Conservation (phyloP, 1,140 invertebrate species). For the Galleria mellonella region DNA sequence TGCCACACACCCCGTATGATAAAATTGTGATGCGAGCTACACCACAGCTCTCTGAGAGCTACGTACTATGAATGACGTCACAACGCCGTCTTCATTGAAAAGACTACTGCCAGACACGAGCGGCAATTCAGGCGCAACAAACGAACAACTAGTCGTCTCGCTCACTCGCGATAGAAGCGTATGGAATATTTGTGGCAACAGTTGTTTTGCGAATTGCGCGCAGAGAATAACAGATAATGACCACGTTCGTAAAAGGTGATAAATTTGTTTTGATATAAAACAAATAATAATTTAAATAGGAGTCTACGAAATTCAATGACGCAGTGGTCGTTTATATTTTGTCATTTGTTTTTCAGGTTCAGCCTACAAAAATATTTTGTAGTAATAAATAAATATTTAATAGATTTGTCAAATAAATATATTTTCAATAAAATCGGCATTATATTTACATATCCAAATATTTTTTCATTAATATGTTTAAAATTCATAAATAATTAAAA, state of each 20-base stretch:
- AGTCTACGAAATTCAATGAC: too few relatives aligned
- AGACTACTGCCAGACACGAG: slow-evolving; percentile 56
- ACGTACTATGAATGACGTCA: slow-evolving; percentile 73
- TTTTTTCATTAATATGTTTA: too few relatives aligned
- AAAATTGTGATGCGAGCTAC: slow-evolving; percentile 57
- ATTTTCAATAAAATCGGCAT: too few relatives aligned
- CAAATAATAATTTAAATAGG: too few relatives aligned
- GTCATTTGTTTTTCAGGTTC: too few relatives aligned
- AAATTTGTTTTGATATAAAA: slow-evolving; percentile 5
- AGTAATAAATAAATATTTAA: too few relatives aligned
- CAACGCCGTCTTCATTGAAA: slow-evolving; percentile 44
- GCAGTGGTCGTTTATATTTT: too few relatives aligned
- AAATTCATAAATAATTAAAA: too few relatives aligned
- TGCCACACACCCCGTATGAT: slow-evolving; percentile 23
- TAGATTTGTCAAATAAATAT: too few relatives aligned
- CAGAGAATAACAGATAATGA: slow-evolving; percentile 44
- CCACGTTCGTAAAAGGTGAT: slow-evolving; percentile 3
- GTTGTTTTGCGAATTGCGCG: slow-evolving; percentile 69
- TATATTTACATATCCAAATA: too few relatives aligned
- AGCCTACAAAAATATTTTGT: too few relatives aligned
- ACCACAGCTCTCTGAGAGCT: slow-evolving; percentile 68
- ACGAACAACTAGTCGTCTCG: slow-evolving; percentile 41
- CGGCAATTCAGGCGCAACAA: slow-evolving; percentile 37
- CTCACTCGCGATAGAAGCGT: slow-evolving; percentile 63
- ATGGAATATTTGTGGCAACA: slow-evolving; percentile 70